Base-by-base conservation (phyloP, 2,888 invertebrate genomes). In the Lochmaea crataegi region DNA sequence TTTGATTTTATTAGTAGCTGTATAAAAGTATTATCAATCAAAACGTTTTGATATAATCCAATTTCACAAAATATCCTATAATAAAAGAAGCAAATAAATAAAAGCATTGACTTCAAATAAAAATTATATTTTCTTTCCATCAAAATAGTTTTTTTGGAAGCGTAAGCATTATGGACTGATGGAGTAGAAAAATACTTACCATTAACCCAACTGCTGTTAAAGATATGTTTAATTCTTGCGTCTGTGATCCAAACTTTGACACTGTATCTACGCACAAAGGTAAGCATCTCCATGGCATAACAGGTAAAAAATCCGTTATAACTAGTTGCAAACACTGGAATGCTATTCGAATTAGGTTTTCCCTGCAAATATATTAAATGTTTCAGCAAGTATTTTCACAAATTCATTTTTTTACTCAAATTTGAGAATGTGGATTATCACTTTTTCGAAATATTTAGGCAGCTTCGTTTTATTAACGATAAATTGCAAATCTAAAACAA, bases 251-350 rank as follows among this genome's bases (percentile, higher is more conserved):
- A 88, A 98, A 99, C 85, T 96, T 96, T 0, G 97, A 95, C 5
- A 98, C 97, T 0, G 97, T 96, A 78, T 95, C 95, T 18, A 98
- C 94, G 84, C 95, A 97, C 65, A 94, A 90, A 38, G 96, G 95
- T 80, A 99, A 90, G 86, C 97, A 98, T 76, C 94, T 90, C 88
- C 96, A 95, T 0, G 98, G 97, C 88, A 99, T 96, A 65, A 95
- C 93, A 41, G 95, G 94, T 78, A 99, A 89, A 87, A 97, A 94
- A 87, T 99, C 98, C 0, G 98, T 97, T 26, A 97, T 95, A 68
- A 98, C 96, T 78, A 98, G 89, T 86, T 98, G 98, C 65, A 98
- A 91, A 87, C 98, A 97, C 86, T 98, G 97, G 88, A 98, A 99
- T 67, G 98, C 98, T 72, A 96, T 94, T 51, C 97, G 91, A 80